Evolutionary conservation across 2,113 vertebrate genomes (phyloP), one percentile per base, ranked within the genome.

Genomic region (Grus americana): DNA sequence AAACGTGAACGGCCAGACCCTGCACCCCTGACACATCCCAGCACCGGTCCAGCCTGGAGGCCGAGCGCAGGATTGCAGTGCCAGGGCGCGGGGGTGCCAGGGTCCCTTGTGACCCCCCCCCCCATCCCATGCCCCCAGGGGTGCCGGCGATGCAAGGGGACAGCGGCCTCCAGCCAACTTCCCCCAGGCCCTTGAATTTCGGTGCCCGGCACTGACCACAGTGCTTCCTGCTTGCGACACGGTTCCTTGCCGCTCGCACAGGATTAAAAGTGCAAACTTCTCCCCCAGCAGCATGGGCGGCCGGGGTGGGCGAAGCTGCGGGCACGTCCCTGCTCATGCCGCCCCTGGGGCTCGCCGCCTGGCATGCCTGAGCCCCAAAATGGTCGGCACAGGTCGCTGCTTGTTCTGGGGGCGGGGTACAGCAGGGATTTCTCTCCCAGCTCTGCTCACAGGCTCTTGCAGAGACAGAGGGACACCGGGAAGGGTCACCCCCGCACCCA

Each of bases 141-240:
- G 21, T 44, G 82, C 36, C 3, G 2, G 46, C 2, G 40, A 74
- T 16, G 19, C 71, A 52, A 86, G n/a, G 23, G 55, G 30, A 62
- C 71, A 81, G 76, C 3, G 1, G 71, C 70, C 70, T 61, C 27
- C 87, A 83, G 71, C 85, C 92, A 80, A 78, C 96, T 96, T 94
- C 92, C 95, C 93, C 75, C 7, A 2, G 36, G 76, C 90, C 79
- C 76, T 54, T 6, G 27, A 36, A 82, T 75, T 95, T 78, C 18
- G 8, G 86, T 9, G 50, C 57, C 84, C 10, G 2, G 80, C 21
- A 0, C 36, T 30, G 38, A 93, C 94, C 89, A 2, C 96, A 96
- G 81, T 15, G 50, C 66, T 97, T 98, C 97, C 97, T 97, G 96
- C 96, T 97, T 97, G 95, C 92, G 40, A 94, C 92, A 90, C 70